Evolutionary conservation across 1,140 invertebrate genomes (phyloP).

Genomic region (Bombus affinis): DNA sequence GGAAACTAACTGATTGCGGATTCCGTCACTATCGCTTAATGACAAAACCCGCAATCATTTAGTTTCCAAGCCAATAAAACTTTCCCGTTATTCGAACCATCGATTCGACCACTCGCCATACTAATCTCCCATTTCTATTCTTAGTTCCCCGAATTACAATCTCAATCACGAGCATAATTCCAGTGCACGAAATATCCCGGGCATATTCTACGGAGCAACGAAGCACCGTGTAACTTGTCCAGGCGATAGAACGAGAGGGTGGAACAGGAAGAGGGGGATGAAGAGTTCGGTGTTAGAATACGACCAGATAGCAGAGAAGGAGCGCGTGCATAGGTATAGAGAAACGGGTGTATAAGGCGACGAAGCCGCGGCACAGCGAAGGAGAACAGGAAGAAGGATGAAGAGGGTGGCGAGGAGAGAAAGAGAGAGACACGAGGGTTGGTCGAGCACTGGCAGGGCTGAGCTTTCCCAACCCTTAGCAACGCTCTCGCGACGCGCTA

Average conservation of each 20-base stretch:
- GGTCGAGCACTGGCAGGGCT: constrained; percentile 62
- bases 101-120: no score
- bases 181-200: not conserved
- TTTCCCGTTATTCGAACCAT: no score
- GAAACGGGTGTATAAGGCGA: constrained; percentile 49
- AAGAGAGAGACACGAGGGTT: constrained; percentile 41
- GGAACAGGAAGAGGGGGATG: constrained; percentile 44
- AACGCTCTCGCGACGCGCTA: constrained; percentile 77
- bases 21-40: no score
- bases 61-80: no score
- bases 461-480: constrained; percentile 75
- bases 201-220: not conserved
- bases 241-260: constrained; percentile 22
- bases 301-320: constrained; percentile 74
- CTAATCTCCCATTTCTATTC: no score
- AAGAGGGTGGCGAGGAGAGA: constrained; percentile 47
- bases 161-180: not conserved
- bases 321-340: constrained; percentile 63
- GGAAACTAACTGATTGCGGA: no score
- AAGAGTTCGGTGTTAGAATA: constrained; percentile 71
- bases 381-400: constrained; percentile 48
- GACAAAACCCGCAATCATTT: no score
- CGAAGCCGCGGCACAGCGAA: not conserved
- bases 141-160: not conserved
- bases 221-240: not conserved